Evolutionary conservation across 2,113 vertebrate genomes (phyloP), one percentile per base, ranked within the genome.

Genomic region (Zootoca vivipara): DNA sequence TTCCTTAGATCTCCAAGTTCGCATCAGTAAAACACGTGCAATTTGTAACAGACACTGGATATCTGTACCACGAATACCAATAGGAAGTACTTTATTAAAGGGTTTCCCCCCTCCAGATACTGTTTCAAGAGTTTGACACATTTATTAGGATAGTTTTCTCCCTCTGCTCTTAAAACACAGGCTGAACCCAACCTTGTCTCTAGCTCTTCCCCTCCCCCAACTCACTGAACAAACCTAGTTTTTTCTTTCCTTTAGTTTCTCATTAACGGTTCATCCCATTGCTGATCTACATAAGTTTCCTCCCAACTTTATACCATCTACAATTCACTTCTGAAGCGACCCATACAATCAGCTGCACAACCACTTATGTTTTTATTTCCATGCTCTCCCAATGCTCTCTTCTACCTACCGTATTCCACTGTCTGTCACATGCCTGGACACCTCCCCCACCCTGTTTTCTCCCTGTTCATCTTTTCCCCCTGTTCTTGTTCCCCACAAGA

Each of bases 1-100:
- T 78, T 33, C 78, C 86, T 5, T 24, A 73, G 83, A 91, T 65
- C 78, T 26, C 91, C 86, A 56, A 13, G 79, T 46, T 26, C 90
- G 56, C 89, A 90, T 85, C 88, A 46, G 9, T 78, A 65, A 82
- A 56, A 86, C 38, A 30, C 30, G 26, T 70, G 15, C 80, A 64
- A 10, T 94, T 74, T 81, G 18, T 30, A 28, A 35, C 24, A 65
- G 26, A 73, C 13, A 38, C 26, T 86, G 81, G 87, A 67, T 81
- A 22, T 58, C 83, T 79, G 13, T 70, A 24, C 30, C 15, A 38
- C 72, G 78, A 62, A 67, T n/a, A 78, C 38, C 12, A 0, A 7
- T 22, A 33, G 70, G 33, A 75, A 89, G 70, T 0, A 35, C 30
- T 85, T 85, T 80, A 64, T 74, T 65, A 35, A n/a, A 42, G 26